A percentile compares a stretch with the other conserved stretches of the same genome.
Conservation (phyloP, 2,888 invertebrate genomes). For the Ypsolopha sequella region DNA sequence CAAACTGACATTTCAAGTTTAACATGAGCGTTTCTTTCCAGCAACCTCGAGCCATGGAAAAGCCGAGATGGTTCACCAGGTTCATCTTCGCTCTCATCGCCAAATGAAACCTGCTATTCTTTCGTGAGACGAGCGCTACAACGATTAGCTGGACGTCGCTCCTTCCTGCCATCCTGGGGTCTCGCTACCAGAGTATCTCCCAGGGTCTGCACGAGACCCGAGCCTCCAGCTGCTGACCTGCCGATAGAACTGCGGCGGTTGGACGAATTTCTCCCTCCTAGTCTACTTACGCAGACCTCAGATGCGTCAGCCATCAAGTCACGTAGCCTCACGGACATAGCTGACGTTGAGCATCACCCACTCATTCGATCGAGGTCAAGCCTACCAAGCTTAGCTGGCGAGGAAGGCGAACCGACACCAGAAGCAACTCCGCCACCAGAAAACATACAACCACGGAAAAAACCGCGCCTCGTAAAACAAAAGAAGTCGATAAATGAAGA, state of each 20-base stretch:
- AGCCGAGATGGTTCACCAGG: conserved; percentile 75
- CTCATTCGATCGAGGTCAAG: conserved; percentile 83
- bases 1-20: background rate
- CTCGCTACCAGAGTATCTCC: conserved; percentile 36
- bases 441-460: conserved; percentile 68
- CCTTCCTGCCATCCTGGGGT: conserved; percentile 86
- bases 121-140: conserved; percentile 91
- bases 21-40: conserved; percentile 18
- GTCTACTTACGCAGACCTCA: conserved; percentile 59
- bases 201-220: conserved; percentile 74
- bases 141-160: conserved; percentile 82
- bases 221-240: conserved; percentile 83
- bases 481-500: conserved; percentile 88
- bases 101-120: conserved; percentile 94
- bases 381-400: conserved; percentile 75
- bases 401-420: conserved; percentile 36
- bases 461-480: conserved; percentile 86
- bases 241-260: conserved; percentile 90
- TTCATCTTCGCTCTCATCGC: conserved; percentile 90
- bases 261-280: conserved; percentile 68
- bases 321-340: conserved; percentile 86
- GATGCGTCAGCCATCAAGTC: conserved; percentile 79
- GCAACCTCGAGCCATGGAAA: conserved; percentile 54
- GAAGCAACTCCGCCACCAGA: conserved; percentile 33
- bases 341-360: conserved; percentile 78